phyloP scores from a whole-genome alignment of 2,797 vertebrate species.

The Parambassis ranga region DNA sequence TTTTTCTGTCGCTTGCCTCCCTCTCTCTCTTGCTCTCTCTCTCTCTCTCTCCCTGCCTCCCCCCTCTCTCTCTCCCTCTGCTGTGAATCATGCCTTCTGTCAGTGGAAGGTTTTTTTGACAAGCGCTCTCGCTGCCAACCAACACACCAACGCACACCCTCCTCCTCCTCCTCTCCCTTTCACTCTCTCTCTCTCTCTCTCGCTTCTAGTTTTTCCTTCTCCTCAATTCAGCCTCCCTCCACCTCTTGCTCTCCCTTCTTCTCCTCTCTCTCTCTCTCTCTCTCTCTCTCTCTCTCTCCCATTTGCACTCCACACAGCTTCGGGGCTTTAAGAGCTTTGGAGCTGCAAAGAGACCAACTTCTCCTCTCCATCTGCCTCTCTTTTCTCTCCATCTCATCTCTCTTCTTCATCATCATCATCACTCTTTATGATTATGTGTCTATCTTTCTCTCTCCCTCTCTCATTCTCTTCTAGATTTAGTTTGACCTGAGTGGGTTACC shows the following conservation, averaged over 20 bases:
- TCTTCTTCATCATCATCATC: conserved; percentile 9
- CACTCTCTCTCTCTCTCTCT: conserved; percentile 39
- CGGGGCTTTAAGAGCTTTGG: conserved; percentile 64
- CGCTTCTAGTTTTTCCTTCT: conserved; percentile 32
- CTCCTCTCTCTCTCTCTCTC: conserved; percentile 8
- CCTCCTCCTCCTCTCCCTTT: conserved; percentile 46
- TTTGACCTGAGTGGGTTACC: conserved; percentile 57
- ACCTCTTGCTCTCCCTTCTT: conserved; percentile 8
- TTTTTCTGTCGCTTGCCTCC: conserved; percentile 36
- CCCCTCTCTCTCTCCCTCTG: conserved; percentile 42
- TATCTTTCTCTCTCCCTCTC: background rate
- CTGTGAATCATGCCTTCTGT: conserved; percentile 81
- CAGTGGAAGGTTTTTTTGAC: conserved; percentile 73
- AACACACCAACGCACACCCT: conserved; percentile 76
- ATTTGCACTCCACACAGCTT: conserved; percentile 59
- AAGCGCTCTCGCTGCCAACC: conserved; percentile 70
- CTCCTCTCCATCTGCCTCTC: conserved; percentile 53
- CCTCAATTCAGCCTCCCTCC: conserved; percentile 39
- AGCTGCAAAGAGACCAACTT: conserved; percentile 63
- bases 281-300: conserved; percentile 22
- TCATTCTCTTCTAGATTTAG: conserved; percentile 52
- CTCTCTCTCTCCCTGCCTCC: conserved; percentile 22
- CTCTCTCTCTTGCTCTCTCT: conserved; percentile 18
- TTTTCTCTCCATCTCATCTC: conserved; percentile 13
- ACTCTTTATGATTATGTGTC: conserved; percentile 11